These are phyloP conservation scores for Orientallactaga bullata DNA, from an alignment of 2,113 vertebrate species.

Conservation along the genomic window DNA sequence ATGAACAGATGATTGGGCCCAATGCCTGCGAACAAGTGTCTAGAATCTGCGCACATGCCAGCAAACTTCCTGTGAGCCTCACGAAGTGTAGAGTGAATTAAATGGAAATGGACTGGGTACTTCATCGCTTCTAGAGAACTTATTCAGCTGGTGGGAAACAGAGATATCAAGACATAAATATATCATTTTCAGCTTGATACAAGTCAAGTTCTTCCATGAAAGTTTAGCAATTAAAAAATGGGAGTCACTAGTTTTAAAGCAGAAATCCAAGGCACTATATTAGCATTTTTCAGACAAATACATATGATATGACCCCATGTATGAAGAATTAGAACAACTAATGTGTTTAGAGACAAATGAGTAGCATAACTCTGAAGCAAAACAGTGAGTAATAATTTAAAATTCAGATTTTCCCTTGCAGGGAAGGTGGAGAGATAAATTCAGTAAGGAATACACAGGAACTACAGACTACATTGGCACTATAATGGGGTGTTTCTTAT, in stretches of 20 bases:
- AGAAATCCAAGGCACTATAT: too few relatives aligned
- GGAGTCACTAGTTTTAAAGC: neutral
- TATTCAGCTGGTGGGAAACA: neutral
- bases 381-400: neutral
- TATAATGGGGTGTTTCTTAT: fast-evolving
- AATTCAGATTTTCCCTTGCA: neutral
- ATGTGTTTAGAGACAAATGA: neutral
- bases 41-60: neutral
- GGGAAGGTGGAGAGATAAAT: fast-evolving
- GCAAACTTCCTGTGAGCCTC: neutral
- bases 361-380: neutral
- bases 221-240: neutral
- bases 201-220: neutral
- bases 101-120: neutral
- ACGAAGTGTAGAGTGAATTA: neutral
- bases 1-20: neutral
- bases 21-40: neutral
- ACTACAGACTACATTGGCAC: fast-evolving
- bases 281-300: neutral
- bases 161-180: neutral
- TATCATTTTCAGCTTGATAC: neutral
- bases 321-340: neutral
- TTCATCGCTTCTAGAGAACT: neutral
- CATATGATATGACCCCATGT: neutral
- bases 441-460: fast-evolving